Percentiles rank a stretch among this genome's conserved stretches.
Conservation (phyloP, 2,797 vertebrate species). For the Parauchenoglanis ngamensis region DNA sequence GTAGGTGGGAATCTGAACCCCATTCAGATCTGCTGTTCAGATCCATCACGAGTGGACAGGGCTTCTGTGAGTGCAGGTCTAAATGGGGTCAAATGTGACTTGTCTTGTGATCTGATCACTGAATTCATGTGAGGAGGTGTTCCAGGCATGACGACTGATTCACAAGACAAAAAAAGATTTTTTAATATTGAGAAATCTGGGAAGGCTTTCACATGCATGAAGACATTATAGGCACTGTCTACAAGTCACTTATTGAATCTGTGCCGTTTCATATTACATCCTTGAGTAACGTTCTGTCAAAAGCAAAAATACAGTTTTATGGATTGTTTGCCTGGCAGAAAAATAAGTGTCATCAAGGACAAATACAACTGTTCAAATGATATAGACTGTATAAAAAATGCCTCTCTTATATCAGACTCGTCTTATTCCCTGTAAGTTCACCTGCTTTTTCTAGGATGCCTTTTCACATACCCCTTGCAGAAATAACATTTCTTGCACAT, state of each 20-base stretch:
- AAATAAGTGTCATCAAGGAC: constrained; percentile 12
- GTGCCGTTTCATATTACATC: constrained; percentile 2
- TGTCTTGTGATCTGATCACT: background rate
- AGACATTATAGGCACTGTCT: background rate
- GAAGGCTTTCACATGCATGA: background rate
- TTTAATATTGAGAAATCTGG: background rate
- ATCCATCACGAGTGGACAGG: background rate
- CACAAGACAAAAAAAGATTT: background rate
- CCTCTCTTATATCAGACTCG: background rate
- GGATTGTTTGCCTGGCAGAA: background rate
- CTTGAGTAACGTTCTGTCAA: constrained; percentile 8
- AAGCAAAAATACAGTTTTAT: background rate
- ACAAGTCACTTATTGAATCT: constrained; percentile 14
- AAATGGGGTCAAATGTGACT: background rate
- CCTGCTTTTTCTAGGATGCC: background rate
- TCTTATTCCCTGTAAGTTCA: background rate
- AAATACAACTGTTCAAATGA: background rate
- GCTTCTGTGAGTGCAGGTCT: background rate
- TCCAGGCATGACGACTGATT: background rate
- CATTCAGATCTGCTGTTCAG: background rate
- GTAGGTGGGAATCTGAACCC: constrained; percentile 13
- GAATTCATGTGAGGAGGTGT: background rate
- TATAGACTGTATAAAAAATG: background rate
- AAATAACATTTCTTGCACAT: background rate
- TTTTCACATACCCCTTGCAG: background rate